Evolutionary conservation across 2,113 vertebrate genomes (phyloP).

Genomic region (Silurus asotus): DNA sequence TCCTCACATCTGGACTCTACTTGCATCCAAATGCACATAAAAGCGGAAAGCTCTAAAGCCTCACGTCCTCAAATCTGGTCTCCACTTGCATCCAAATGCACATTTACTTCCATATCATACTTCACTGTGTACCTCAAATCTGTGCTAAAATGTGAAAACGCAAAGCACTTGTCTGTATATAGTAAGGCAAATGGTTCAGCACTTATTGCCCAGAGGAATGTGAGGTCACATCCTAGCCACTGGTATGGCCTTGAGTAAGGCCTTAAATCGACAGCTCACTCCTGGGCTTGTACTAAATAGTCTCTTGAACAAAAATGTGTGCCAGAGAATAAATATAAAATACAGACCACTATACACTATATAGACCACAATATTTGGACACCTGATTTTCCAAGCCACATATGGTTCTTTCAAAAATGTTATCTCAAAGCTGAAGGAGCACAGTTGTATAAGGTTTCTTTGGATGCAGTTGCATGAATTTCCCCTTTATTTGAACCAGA

Average conservation of each 20-base stretch:
- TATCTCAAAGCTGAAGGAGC: too few relatives aligned
- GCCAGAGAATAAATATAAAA: background rate
- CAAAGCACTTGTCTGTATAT: background rate
- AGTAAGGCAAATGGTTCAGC: background rate
- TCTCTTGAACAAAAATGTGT: background rate
- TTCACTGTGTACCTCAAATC: constrained; percentile 44
- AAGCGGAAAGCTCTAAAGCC: constrained; percentile 12
- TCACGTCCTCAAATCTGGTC: constrained; percentile 55
- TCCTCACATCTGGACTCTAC: constrained; percentile 58
- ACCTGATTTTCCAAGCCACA: too few relatives aligned
- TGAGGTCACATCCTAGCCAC: background rate
- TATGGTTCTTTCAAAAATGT: too few relatives aligned
- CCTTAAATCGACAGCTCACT: background rate
- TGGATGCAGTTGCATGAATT: too few relatives aligned
- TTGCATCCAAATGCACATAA: constrained; percentile 49
- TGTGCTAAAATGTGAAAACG: background rate
- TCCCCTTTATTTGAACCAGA: too few relatives aligned
- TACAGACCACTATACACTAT: background rate
- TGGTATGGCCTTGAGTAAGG: background rate
- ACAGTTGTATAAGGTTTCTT: too few relatives aligned
- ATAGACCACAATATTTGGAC: too few relatives aligned
- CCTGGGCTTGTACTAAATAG: background rate
- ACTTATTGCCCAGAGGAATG: background rate
- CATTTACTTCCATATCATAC: constrained; percentile 25
- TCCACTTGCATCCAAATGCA: constrained; percentile 55